Base-by-base conservation (phyloP, 2,888 invertebrate species). In the Chrysotoxum bicinctum region DNA sequence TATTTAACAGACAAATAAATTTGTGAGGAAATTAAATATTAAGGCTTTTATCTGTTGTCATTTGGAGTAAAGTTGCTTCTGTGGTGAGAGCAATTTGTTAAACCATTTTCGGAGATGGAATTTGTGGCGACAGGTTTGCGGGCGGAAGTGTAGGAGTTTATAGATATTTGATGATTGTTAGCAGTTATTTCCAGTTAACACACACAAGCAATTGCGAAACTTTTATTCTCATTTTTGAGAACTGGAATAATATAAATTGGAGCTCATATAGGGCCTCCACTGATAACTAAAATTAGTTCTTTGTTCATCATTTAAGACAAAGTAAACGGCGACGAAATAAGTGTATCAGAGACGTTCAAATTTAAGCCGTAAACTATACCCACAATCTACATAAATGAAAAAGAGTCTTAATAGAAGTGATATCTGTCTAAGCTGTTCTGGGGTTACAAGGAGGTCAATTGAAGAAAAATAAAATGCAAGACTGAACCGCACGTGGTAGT, bases 21-120 rank as follows among this genome's bases (percentile, higher is more conserved):
- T 62, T 62, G 23, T 23, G 2, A 43, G 43, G 43, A 40, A 26
- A 62, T 62, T 62, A 43, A 62, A 43, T 62, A 43, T 62, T 43
- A 62, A 23, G 35, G 35, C 5, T 40, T 23, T 43, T 40, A 26
- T 62, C 16, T 26, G 43, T 37, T 40, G 40, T 60, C 26, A 40
- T 40, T 62, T 40, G 40, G 7, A 62, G 26, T 62, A 43, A 26
- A 62, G 14, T 43, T 26, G 40, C 26, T 40, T 40, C 9, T 21
- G 1, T n/a, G 60, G 40, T 62, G 35, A 58, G 14, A 58, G 58
- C 35, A 37, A 37, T 58, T 37, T 58, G 21, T 37, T 12, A 16
- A 14, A n/a, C 2, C 26, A 26, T 26, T 50, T 50, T 48, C 14
- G 0, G 1, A n/a, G 3, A 14, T 50, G 8, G 1, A 1, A 26